These are phyloP conservation scores for Hylaeus anthracinus DNA, from an alignment of 1,140 invertebrate genomes.

Conservation along the genomic window DNA sequence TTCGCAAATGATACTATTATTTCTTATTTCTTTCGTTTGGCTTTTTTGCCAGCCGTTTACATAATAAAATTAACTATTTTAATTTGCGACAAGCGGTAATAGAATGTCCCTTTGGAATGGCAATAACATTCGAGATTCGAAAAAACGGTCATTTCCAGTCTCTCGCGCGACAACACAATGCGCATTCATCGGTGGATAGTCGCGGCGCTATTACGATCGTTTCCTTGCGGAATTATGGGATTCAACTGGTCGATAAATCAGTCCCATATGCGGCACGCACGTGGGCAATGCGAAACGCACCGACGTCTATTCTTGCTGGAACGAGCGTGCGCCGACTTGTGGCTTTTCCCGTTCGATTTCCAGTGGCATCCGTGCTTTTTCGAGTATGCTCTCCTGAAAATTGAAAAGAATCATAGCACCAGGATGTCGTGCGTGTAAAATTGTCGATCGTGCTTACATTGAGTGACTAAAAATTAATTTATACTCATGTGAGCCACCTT, in stretches of 20 bases:
- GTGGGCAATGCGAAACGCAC: slow-evolving; percentile 37
- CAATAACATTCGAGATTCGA: neutral
- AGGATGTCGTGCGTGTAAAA: too few species aligned
- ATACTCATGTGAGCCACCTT: too few species aligned
- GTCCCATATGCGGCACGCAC: slow-evolving; percentile 51
- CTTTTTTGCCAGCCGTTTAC: too few species aligned
- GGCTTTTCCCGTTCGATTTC: slow-evolving; percentile 7
- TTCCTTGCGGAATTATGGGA: slow-evolving; percentile 24
- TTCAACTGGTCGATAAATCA: slow-evolving; percentile 58
- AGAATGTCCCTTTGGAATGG: too few species aligned
- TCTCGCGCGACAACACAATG: slow-evolving; percentile 9
- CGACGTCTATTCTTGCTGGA: neutral
- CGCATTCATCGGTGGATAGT: neutral
- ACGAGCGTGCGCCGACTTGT: neutral
- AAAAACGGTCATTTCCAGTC: slow-evolving; percentile 2
- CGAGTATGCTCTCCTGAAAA: too few species aligned
- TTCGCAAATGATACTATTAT: neutral
- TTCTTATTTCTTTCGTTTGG: neutral
- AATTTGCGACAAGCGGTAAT: too few species aligned
- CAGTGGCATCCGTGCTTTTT: neutral
- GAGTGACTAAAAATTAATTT: too few species aligned
- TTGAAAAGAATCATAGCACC: too few species aligned
- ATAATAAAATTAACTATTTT: too few species aligned
- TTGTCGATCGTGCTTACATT: too few species aligned
- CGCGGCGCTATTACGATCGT: neutral